Evolutionary conservation across 2,797 vertebrate species (phyloP), one percentile per base, ranked within the genome.

Genomic region (Mormyrus proboscirostris): DNA sequence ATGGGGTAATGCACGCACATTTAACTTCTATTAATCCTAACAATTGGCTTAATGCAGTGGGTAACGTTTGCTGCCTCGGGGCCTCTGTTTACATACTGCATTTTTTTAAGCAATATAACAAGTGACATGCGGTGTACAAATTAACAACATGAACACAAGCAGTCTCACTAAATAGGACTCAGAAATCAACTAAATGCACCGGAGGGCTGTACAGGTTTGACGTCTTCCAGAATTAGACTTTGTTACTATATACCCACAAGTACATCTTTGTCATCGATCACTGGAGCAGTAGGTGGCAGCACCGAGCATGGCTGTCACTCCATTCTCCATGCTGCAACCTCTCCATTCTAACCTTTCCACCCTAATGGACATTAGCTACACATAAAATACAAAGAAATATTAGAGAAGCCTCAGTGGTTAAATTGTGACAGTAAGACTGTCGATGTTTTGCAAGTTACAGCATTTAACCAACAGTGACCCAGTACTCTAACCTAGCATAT

Each of bases 261-360:
- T 9, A 6, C 51, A 19, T 50, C 14, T 55, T 38, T 76, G 49
- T 49, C n/a, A 25, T 53, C 2, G 57, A 69, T 84, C n/a, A 4
- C 10, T 41, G 49, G 3, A 14, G 29, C 49, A 85, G 62, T 87
- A 89, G 89, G 89, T 86, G 89, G 89, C 89, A 89, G 89, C 83
- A 89, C 7, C n/a, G 84, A 86, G 55, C 38, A 12, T 12, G 51
- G 14, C 49, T 86, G 51, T 19, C 16, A 3, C 14, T 57, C 5
- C 50, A 19, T n/a, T 33, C 29, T n/a, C 25, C 22, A 25, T 10
- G 2, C 85, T 55, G 85, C 51, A 55, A 9, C 22, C 25, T 38
- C 50, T 55, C 50, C 50, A 10, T 41, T 79, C 73, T 44, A 79
- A 44, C 33, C 73, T 44, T 44, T 79, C 16, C 38, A 16, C 73